Base-by-base conservation (phyloP, 2,888 invertebrate genomes). In the Rhodophaea formosa region DNA sequence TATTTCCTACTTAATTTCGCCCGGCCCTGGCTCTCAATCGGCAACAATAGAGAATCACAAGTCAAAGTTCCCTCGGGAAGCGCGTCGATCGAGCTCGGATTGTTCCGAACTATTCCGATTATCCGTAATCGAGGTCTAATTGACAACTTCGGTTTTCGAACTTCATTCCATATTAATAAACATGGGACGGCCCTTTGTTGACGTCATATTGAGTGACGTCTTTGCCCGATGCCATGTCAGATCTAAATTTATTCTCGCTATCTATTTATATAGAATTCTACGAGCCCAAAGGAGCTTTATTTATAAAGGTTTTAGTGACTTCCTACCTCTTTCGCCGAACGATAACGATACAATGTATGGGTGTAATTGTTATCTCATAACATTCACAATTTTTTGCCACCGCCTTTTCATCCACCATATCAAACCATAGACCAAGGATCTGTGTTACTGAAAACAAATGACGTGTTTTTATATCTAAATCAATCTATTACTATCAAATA, bases 31-130 rank as follows among this genome's bases (percentile, higher is more conserved):
- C 45, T 30, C 43, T 55, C 49, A 49, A 59, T 63, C 61, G 60
- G 65, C 57, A 53, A 59, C 59, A 57, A 62, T 64, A 53, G 59
- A 59, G 61, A 64, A 54, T 64, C 35, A 10, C 61, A 53, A 65
- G 65, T 67, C 67, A 67, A 65, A 65, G 58, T 67, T 62, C 62
- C 39, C 61, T 58, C 53, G 58, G 63, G 56, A 63, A 65, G 62
- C 62, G 67, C 23, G 23, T 39, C 64, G 62, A 61, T 58, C 62
- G 56, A 15, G 44, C 39, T n/a, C n/a, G 12, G 39, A 12, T 39
- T 39, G 39, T 39, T 39, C 12, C 69, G 63, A 61, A 73, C 77
- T 77, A 75, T 77, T 74, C 66, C 66, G 70, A 72, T 77, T 72
- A 72, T 69, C 66, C 66, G 64, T 70, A 70, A 74, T 73, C 67